Percentiles rank a stretch among this genome's conserved stretches.
Evolutionary conservation across 2,113 vertebrate species (phyloP).

Genomic region (Myocastor coypus): DNA sequence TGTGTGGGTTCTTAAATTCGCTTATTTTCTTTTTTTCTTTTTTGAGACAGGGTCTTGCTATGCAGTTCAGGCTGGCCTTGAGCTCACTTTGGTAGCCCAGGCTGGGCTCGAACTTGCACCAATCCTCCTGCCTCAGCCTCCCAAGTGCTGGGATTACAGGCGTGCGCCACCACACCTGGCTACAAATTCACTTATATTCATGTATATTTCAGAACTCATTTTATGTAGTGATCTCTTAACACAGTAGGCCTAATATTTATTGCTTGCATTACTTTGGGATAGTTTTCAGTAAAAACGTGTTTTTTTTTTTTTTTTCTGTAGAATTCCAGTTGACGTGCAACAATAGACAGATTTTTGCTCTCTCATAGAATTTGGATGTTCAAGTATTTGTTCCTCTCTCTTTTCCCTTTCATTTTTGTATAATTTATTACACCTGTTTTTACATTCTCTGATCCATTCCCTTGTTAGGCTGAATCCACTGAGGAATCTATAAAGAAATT

Average conservation of each 20-base stretch:
- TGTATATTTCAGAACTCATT: neutral
- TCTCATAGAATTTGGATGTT: neutral
- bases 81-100: too few relatives aligned
- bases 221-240: neutral
- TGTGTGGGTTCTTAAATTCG: too few relatives aligned
- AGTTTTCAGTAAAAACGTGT: neutral
- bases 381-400: neutral
- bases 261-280: neutral
- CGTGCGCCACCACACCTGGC: too few relatives aligned
- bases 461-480: neutral
- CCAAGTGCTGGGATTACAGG: too few relatives aligned
- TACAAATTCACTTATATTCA: too few relatives aligned
- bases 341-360: neutral
- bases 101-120: too few relatives aligned
- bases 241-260: too few relatives aligned
- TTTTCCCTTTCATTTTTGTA: neutral
- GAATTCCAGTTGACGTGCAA: neutral
- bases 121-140: too few relatives aligned
- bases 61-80: too few relatives aligned
- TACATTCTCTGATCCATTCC: neutral
- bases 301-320: neutral
- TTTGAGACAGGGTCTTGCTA: too few relatives aligned
- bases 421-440: neutral
- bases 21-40: too few relatives aligned
- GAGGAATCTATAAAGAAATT: neutral